A percentile compares a stretch with the other conserved stretches of the same genome.
Evolutionary conservation across 92 coral and sea anemone species (phyloP).

Genomic region (Montipora capitata): DNA sequence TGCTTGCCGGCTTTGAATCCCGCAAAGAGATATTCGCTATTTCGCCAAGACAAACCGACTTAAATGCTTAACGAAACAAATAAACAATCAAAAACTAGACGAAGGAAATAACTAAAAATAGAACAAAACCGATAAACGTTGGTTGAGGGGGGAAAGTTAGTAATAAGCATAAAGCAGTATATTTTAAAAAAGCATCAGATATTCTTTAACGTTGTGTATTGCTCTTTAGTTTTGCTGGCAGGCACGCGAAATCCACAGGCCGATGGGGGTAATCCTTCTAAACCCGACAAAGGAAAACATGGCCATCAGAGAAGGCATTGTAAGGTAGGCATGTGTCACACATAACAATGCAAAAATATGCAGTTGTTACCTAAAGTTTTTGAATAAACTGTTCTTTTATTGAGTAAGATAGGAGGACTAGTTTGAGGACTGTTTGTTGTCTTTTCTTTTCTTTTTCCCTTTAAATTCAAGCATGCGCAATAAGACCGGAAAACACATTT

Average conservation of each 20-base stretch:
- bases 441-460: too few relatives aligned
- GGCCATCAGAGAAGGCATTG: slow-evolving; percentile 37
- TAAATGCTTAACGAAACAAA: neutral
- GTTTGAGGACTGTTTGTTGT: neutral
- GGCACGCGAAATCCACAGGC: slow-evolving; percentile 10
- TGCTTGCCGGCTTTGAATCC: slow-evolving; percentile 26
- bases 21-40: slow-evolving; percentile 20
- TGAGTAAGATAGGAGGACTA: slow-evolving; percentile 3
- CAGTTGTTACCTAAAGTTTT: slow-evolving; percentile 3
- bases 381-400: neutral
- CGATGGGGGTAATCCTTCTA: neutral
- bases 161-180: slow-evolving; percentile 9
- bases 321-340: slow-evolving; percentile 13
- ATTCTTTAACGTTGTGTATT: neutral
- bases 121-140: slow-evolving; percentile 13
- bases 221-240: slow-evolving; percentile 38
- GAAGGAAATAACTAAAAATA: slow-evolving; percentile 27
- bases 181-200: slow-evolving; percentile 9
- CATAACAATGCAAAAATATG: slow-evolving; percentile 18
- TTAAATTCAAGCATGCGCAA: neutral
- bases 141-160: slow-evolving; percentile 26
- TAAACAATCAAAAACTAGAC: neutral
- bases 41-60: slow-evolving; percentile 14
- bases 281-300: slow-evolving; percentile 24
- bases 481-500: too few relatives aligned